Evolutionary conservation across 2,113 vertebrate species (phyloP), one percentile per base, ranked within the genome.

Genomic region (Xiphorhynchus elegans): DNA sequence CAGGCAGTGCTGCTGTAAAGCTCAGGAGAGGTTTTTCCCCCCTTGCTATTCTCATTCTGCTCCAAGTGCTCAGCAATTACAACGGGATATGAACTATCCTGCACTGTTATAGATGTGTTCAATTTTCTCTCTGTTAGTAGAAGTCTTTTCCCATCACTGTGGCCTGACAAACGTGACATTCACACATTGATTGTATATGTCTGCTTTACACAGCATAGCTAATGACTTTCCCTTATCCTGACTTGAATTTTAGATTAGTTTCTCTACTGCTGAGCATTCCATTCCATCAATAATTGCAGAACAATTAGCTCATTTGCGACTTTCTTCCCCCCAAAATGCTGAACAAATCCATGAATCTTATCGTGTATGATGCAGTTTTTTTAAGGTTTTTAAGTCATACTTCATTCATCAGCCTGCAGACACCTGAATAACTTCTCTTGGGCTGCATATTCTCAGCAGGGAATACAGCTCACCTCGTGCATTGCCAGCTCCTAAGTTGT

Each of bases 121-220:
- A 96, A 95, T 96, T 96, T 97, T 96, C 93, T 94, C 72, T 80
- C 95, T 91, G 84, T 96, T 89, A 94, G 86, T 42, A 94, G 84
- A 89, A 97, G 92, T 93, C 90, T 96, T 93, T 96, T 94, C 88
- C 95, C 95, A 96, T 97, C 95, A 91, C 93, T 95, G 94, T 97
- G 91, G 87, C 67, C 93, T 91, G 94, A 94, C 93, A 96, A 96
- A 97, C 80, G 46, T 97, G 96, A 94, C 94, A 87, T 97, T 96
- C 95, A 95, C 95, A 90, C 93, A 72, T 95, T 94, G 94, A 95
- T 95, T 94, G 94, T 93, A n/a, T 93, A 91, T 93, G 87, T 85
- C 91, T 95, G 91, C 87, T 96, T 95, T 94, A 87, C 94, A 62
- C 93, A 88, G 94, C 93, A 95, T 96, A 93, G 95, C 94, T 96